phyloP scores from a whole-genome alignment of 2,797 vertebrate genomes.

The Takifugu ocellatus region DNA sequence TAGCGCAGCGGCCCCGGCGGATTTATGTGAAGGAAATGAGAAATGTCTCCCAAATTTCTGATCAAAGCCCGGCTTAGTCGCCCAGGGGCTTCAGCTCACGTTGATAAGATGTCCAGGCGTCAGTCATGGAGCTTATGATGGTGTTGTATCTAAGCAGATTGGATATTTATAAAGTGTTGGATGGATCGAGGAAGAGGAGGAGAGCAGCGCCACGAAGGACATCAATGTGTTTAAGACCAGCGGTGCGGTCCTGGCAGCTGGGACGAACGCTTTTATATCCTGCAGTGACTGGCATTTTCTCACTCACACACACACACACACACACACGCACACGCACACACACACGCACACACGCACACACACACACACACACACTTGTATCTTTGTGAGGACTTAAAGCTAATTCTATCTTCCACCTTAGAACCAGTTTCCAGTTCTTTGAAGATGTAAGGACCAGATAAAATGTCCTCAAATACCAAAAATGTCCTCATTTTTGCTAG shows the following conservation, averaged over 20 bases:
- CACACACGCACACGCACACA: too few relatives aligned
- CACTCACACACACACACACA: constrained; percentile 19
- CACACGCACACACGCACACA: too few relatives aligned
- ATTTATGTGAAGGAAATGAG: constrained; percentile 68
- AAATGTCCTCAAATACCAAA: too few relatives aligned
- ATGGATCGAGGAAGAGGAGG: constrained; percentile 47
- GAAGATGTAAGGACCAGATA: too few relatives aligned
- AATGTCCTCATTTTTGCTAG: too few relatives aligned
- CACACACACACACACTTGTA: too few relatives aligned
- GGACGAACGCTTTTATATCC: constrained; percentile 54
- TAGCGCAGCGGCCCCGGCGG: constrained; percentile 61
- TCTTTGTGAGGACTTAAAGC: too few relatives aligned
- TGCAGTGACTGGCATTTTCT: constrained; percentile 59
- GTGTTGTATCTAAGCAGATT: constrained; percentile 63
- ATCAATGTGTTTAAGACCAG: constrained; percentile 53
- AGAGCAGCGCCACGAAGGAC: constrained; percentile 49
- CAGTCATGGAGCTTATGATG: constrained; percentile 64
- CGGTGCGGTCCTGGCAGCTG: constrained; percentile 55
- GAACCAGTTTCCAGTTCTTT: too few relatives aligned
- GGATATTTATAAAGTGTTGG: constrained; percentile 66
- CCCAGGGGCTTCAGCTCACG: constrained; percentile 58
- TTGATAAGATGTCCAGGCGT: constrained; percentile 65
- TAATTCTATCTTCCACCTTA: too few relatives aligned
- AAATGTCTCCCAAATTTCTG: constrained; percentile 66
- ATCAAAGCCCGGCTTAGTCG: constrained; percentile 65